Evolutionary conservation across 2,888 invertebrate species (phyloP), one percentile per base, ranked within the genome.

Genomic region (Campopleginae sp.): DNA sequence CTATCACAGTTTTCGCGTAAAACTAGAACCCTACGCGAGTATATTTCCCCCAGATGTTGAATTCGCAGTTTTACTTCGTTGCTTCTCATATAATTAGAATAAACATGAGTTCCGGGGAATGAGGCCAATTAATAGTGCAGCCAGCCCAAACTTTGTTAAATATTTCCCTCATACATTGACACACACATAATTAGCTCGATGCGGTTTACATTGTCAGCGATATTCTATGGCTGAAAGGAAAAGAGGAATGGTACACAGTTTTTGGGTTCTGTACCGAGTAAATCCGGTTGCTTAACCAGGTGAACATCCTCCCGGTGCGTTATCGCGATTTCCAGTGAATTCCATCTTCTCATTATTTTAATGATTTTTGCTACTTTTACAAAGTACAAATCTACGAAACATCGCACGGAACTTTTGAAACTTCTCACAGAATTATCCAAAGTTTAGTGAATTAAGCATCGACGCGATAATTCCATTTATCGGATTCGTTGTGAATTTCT

Each of bases 41-140:
- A 61, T 63, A 46, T 75, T 42, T 58, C 48, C 71, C 17, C 42
- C 17, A 38, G 46, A 48, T 19, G 46, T 51, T 66, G 76, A 23
- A 61, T 61, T 38, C 42, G 33, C 61, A 71, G 61, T 71, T 79
- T 33, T 14, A 19, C 48, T 33, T 19, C n/a, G 27, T 44, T 63
- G 31, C 33, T 44, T 74, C 54, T 63, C 74, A 74, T 80, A 14
- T 54, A 74, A 80, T 80, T 80, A 66, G 72, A 54, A 66, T 66
- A 66, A 80, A 80, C 44, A 42, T 19, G 72, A 44, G 54, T 44
- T 80, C 63, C n/a, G 14, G 17, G 19, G 19, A 42, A 44, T 44
- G 54, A 42, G 44, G 66, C 74, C 42, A 74, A 80, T 80, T 80
- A 72, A 65, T 44, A 51, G 14, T 72, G 31, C n/a, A 23, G 31